Evolutionary conservation across 92 coral and sea anemone genomes (phyloP).

Genomic region (Scolanthus callimorphus): DNA sequence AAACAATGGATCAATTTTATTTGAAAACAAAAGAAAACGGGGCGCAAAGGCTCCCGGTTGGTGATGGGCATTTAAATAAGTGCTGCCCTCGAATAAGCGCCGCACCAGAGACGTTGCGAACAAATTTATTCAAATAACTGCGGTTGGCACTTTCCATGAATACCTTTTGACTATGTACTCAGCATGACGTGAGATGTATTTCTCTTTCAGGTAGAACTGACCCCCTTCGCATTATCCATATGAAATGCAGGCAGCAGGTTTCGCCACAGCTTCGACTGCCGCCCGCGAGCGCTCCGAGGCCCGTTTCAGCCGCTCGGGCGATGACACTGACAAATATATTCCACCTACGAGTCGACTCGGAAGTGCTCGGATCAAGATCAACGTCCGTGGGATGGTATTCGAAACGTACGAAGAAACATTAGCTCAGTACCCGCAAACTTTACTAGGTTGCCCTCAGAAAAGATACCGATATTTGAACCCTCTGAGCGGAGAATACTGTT

Average conservation of each 20-base stretch:
- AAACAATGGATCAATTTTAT: no score
- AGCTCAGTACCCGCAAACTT: constrained; percentile 89
- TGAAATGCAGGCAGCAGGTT: constrained; percentile 6
- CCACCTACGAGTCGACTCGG: constrained; percentile 13
- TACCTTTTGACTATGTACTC: no score
- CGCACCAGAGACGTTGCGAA: no score
- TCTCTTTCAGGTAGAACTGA: no score
- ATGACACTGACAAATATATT: neutral
- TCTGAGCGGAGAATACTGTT: constrained; percentile 68
- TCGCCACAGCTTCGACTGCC: neutral
- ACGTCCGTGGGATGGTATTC: constrained; percentile 83
- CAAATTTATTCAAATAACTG: no score
- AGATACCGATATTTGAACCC: constrained; percentile 69
- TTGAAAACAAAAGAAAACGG: no score
- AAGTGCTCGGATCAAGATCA: constrained; percentile 62
- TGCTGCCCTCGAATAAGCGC: no score
- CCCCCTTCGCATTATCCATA: no score
- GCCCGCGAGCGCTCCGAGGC: neutral
- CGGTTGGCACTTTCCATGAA: no score
- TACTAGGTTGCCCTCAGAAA: constrained; percentile 74
- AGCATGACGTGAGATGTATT: no score
- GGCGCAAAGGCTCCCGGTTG: no score
- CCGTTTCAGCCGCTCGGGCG: constrained; percentile 2
- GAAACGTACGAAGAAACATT: constrained; percentile 91
- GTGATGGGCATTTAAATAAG: no score